A percentile compares a stretch with the other conserved stretches of the same genome.
These are phyloP conservation scores for Electrona antarctica DNA, from an alignment of 2,113 vertebrate genomes.

Conservation along the genomic window DNA sequence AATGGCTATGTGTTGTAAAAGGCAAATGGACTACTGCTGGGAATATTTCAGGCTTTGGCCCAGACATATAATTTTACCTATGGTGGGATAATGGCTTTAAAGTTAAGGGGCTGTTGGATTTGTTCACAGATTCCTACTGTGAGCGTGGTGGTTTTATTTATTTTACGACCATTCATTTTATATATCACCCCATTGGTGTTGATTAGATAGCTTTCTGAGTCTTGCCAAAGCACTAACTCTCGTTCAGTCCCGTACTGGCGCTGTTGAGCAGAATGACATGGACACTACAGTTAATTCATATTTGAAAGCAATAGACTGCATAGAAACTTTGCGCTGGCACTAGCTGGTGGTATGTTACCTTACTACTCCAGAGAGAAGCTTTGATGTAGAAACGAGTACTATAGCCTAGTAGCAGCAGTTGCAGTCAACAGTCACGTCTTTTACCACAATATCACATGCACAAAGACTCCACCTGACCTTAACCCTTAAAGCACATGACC, in stretches of 20 bases:
- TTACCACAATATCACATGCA: too few species aligned
- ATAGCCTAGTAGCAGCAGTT: too few species aligned
- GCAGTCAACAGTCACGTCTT: too few species aligned
- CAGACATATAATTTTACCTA: constrained; percentile 75
- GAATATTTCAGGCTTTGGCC: constrained; percentile 71
- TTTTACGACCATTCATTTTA: constrained; percentile 55
- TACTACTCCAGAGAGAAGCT: too few species aligned
- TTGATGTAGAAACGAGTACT: too few species aligned
- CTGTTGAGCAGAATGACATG: too few species aligned
- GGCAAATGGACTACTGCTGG: constrained; percentile 70
- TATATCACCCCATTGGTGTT: constrained; percentile 68
- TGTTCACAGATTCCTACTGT: constrained; percentile 64
- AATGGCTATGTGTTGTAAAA: constrained; percentile 50
- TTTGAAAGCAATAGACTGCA: constrained; percentile 34
- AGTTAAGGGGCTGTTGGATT: constrained; percentile 53
- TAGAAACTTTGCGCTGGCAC: too few species aligned
- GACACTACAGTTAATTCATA: constrained; percentile 20
- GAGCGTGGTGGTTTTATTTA: constrained; percentile 65
- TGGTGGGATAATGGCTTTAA: constrained; percentile 70
- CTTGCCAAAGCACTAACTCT: constrained; percentile 15
- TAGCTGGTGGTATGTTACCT: too few species aligned
- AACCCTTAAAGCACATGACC: too few species aligned
- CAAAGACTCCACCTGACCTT: too few species aligned
- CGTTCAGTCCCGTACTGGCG: too few species aligned
- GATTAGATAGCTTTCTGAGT: constrained; percentile 64